A percentile compares a stretch with the other conserved stretches of the same genome.
These are phyloP conservation scores for Hydrozoanthus gracilis DNA, from an alignment of 92 coral and sea anemone species.

Conservation along the genomic window DNA sequence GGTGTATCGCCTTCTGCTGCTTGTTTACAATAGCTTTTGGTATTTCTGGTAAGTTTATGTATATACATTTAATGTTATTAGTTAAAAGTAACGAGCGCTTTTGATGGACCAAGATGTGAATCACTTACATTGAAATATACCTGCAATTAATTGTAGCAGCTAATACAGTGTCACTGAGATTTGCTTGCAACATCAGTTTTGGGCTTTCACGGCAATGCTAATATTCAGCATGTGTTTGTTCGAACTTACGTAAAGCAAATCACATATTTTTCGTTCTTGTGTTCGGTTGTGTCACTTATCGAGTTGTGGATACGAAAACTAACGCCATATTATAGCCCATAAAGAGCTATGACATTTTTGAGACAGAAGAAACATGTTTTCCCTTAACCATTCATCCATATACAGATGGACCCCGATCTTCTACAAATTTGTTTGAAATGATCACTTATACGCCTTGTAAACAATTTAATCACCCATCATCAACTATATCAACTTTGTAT, in stretches of 20 bases:
- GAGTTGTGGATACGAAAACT: neutral
- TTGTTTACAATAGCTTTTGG: no score
- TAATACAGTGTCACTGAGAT: no score
- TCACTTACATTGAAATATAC: neutral
- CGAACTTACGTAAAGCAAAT: neutral
- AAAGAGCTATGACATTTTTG: neutral
- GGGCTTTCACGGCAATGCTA: neutral
- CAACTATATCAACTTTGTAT: neutral
- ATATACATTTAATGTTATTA: neutral
- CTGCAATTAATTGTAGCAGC: neutral
- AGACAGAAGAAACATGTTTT: neutral
- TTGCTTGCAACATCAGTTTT: neutral
- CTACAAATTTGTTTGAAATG: slow-evolving; percentile 12
- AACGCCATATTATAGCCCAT: neutral
- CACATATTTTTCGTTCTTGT: neutral
- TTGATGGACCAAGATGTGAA: neutral
- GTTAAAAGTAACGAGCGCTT: neutral
- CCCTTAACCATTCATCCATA: neutral
- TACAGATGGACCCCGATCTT: neutral
- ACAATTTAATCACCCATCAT: slow-evolving; percentile 1
- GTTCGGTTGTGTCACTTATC: neutral
- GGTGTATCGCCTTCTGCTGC: no score
- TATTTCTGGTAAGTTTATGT: no score
- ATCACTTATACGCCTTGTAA: neutral
- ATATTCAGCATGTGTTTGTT: neutral